Evolutionary conservation across 2,113 vertebrate genomes (phyloP), one percentile per base, ranked within the genome.

Genomic region (Pelecanoides urinatrix): DNA sequence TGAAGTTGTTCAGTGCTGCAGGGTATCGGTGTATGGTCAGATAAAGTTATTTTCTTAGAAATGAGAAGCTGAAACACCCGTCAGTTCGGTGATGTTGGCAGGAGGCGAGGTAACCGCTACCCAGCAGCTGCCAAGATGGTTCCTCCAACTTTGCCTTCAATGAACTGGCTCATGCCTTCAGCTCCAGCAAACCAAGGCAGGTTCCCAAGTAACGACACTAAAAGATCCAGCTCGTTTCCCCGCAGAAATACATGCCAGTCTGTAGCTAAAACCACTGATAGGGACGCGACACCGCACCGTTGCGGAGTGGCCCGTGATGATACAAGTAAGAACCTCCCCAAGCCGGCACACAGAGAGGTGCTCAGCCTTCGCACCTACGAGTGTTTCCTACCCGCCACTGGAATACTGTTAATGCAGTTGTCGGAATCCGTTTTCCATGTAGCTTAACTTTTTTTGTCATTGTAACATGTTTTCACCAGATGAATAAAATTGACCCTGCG

Each of bases 401-500:
- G 8, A 25, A 21, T 29, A 2, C 40, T 72, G 45, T n/a, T 85
- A 58, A 42, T 1, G 3, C 0, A 0, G 65, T 61, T 36, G 18
- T 65, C 2, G 7, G 52, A 15, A 49, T 65, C 10, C 1, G 5
- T 49, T 92, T 88, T 88, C 84, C 36, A 2, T 63, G 65, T 92
- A 53, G 72, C 47, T 56, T 67, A 16, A 71, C 58, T 20, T 83
- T 22, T 63, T 19, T 72, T 61, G 70, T 56, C 52, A 4, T 25
- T 77, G 40, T 61, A 76, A 88, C 77, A 30, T 45, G n/a, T 71
- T 94, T 73, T 74, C 72, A 44, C 22, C 14, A 2, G 82, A 83
- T 70, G 20, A 97, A 96, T 97, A 96, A 97, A 97, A 86, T 20
- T 58, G 53, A 91, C 92, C 59, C 45, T 65, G 38, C 87, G 88